These are phyloP conservation scores for Clytia hemisphaerica DNA, from an alignment of 30 jellyfish, hydroid and myxozoan species.

Conservation along the genomic window DNA sequence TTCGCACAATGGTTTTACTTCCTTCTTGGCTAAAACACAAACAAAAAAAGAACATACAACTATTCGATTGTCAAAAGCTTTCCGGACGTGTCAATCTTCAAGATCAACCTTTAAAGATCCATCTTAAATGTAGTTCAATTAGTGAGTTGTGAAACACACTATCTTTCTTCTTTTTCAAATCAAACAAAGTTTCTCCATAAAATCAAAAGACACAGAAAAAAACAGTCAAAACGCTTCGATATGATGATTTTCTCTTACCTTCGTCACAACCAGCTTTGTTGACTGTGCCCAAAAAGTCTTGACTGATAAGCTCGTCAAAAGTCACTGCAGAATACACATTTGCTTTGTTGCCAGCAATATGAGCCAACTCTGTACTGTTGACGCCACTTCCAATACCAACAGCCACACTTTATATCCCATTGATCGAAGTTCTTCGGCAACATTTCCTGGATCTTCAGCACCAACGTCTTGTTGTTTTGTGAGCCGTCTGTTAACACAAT, in stretches of 20 bases:
- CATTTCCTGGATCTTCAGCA: constrained; percentile 27
- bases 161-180: too few species aligned
- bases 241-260: too few species aligned
- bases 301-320: constrained; percentile 39
- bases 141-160: too few species aligned
- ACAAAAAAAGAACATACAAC: background rate
- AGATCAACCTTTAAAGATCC: too few species aligned
- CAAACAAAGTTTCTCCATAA: too few species aligned
- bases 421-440: constrained; percentile 34
- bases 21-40: background rate
- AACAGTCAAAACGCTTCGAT: too few species aligned
- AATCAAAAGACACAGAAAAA: too few species aligned
- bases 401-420: constrained; percentile 36
- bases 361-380: constrained; percentile 29
- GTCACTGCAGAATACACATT: constrained; percentile 24
- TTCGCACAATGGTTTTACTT: constrained; percentile 20
- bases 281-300: constrained; percentile 34
- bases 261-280: constrained; percentile 33
- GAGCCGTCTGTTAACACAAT: constrained; percentile 53
- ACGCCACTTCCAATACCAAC: constrained; percentile 52
- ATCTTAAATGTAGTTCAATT: too few species aligned
- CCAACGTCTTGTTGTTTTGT: constrained; percentile 20
- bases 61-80: too few species aligned
- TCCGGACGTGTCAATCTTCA: too few species aligned
- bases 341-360: constrained; percentile 45